Conservation (phyloP, 2,797 vertebrate genomes). For the Periophthalmus magnuspinnatus region DNA sequence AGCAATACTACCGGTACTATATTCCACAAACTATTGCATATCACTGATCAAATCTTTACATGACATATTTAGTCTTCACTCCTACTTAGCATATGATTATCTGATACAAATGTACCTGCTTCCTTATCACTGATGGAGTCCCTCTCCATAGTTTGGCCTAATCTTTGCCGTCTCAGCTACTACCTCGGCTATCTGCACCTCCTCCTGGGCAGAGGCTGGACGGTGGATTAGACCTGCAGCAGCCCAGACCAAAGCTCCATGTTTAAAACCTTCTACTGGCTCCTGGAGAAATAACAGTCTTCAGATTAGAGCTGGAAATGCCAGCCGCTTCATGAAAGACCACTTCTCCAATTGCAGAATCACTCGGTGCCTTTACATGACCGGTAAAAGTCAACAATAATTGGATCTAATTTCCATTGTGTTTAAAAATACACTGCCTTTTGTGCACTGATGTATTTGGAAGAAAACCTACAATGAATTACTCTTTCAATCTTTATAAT, state of each 20-base stretch:
- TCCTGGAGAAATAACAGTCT: conserved; percentile 56
- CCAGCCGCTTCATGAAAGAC: conserved; percentile 24
- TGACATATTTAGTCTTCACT: neutral
- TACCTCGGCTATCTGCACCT: conserved; percentile 70
- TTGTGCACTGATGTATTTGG: no score
- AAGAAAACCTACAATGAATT: no score
- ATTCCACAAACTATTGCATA: no score
- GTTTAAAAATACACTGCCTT: no score
- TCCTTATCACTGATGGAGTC: conserved; percentile 57
- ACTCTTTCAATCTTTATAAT: no score
- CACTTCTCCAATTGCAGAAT: conserved; percentile 42
- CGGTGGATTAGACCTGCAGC: conserved; percentile 63
- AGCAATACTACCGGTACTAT: no score
- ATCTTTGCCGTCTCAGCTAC: conserved; percentile 58
- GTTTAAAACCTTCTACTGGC: conserved; percentile 60
- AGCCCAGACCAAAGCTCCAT: conserved; percentile 63
- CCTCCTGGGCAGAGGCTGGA: conserved; percentile 68
- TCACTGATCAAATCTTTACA: neutral
- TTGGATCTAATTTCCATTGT: no score
- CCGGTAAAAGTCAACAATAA: no score
- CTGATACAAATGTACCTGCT: conserved; percentile 32
- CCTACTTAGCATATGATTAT: conserved; percentile 1
- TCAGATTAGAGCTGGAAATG: conserved; percentile 62
- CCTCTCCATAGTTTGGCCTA: conserved; percentile 45
- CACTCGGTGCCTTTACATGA: neutral